A percentile compares a stretch with the other conserved stretches of the same genome.
These are phyloP conservation scores for Phycodurus eques DNA, from an alignment of 2,113 vertebrate species.

Conservation along the genomic window DNA sequence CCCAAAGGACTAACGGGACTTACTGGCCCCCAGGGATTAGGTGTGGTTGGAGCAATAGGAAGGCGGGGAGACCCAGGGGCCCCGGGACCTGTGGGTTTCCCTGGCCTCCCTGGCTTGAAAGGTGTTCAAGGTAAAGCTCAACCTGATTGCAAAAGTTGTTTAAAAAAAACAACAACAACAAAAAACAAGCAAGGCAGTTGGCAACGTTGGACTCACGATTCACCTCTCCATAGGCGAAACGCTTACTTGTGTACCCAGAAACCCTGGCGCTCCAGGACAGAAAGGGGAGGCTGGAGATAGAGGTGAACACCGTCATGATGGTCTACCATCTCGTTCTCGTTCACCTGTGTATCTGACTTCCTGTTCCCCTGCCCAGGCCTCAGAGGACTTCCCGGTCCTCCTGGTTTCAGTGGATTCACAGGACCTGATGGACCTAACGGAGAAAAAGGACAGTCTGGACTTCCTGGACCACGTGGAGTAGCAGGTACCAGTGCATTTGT, in stretches of 20 bases:
- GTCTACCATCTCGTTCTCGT: neutral
- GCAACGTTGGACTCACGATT: neutral
- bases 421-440: constrained; percentile 65
- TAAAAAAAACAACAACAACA: no score
- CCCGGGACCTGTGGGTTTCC: constrained; percentile 73
- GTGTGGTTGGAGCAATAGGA: constrained; percentile 78
- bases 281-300: constrained; percentile 57
- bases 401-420: constrained; percentile 48
- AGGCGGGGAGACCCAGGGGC: constrained; percentile 75
- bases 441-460: constrained; percentile 52
- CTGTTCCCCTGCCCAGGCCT: constrained; percentile 28
- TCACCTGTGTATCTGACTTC: neutral
- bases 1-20: constrained; percentile 75
- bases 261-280: constrained; percentile 48
- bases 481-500: constrained; percentile 50
- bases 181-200: neutral
- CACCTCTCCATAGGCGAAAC: constrained; percentile 55
- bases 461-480: constrained; percentile 39
- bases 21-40: constrained; percentile 71
- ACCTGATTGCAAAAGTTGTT: neutral
- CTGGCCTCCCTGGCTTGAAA: constrained; percentile 74
- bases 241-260: constrained; percentile 36
- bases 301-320: constrained; percentile 47
- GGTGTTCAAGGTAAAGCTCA: constrained; percentile 73
- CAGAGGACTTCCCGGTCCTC: constrained; percentile 37